These are phyloP conservation scores for Nothobranchius kuhntae DNA, from an alignment of 2,113 vertebrate species.

Conservation along the genomic window DNA sequence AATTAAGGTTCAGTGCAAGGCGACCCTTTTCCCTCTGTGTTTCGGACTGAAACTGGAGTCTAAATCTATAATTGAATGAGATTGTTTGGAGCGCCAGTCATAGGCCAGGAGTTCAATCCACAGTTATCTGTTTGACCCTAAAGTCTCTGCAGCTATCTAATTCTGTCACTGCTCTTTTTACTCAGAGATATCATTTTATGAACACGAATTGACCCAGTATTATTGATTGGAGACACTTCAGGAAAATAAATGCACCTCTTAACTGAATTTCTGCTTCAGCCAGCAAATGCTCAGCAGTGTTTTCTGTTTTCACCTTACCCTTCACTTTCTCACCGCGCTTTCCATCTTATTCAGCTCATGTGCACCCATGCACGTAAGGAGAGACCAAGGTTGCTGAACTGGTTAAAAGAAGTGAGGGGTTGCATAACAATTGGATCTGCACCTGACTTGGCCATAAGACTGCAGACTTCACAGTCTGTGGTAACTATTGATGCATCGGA, in stretches of 20 bases:
- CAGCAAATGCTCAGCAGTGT: constrained; percentile 36
- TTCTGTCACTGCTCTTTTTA: constrained; percentile 30
- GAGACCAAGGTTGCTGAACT: constrained; percentile 40
- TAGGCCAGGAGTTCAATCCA: constrained; percentile 45
- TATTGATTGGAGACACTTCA: constrained; percentile 59
- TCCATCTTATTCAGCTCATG: constrained; percentile 42
- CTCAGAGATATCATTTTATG: constrained; percentile 45
- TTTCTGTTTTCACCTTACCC: constrained; percentile 40
- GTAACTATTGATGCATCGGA: constrained; percentile 42
- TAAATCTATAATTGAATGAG: constrained; percentile 56
- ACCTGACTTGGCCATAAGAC: constrained; percentile 45
- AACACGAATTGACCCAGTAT: constrained; percentile 32
- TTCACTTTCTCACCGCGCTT: constrained; percentile 28
- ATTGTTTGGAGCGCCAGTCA: constrained; percentile 32
- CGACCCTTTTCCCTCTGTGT: constrained; percentile 22
- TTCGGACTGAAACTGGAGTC: constrained; percentile 34
- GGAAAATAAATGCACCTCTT: constrained; percentile 55
- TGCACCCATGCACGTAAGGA: constrained; percentile 42
- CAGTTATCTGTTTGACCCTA: constrained; percentile 29
- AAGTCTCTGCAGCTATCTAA: constrained; percentile 37
- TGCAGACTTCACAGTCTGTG: constrained; percentile 50
- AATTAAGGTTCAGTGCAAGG: constrained; percentile 35
- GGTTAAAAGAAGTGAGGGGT: constrained; percentile 22
- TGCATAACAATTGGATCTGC: constrained; percentile 34
- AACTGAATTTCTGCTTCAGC: constrained; percentile 33